A percentile compares a stretch with the other conserved stretches of the same genome.
Evolutionary conservation across 2,797 vertebrate species (phyloP).

Genomic region (Sternarchorhynchus goeldii): DNA sequence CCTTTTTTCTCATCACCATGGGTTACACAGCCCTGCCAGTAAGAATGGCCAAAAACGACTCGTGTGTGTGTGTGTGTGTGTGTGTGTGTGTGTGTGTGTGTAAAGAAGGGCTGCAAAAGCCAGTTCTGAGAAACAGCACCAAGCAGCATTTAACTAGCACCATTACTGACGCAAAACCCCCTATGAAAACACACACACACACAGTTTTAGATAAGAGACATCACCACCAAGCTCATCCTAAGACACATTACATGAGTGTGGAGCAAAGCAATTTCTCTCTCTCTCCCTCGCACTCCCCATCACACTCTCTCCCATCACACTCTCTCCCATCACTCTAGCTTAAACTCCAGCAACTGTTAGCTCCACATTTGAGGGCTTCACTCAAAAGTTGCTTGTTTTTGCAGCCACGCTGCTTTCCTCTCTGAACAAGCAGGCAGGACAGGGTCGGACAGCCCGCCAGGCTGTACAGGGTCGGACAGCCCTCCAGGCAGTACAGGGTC

Average conservation of each 20-base stretch:
- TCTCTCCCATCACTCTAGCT: not conserved
- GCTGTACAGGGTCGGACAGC: conserved; percentile 19
- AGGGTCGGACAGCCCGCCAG: conserved; percentile 1
- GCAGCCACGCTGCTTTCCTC: not conserved
- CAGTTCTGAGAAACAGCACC: conserved; percentile 63
- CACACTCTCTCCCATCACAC: too few relatives aligned
- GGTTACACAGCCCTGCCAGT: conserved; percentile 70
- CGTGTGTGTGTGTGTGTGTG: conserved; percentile 34
- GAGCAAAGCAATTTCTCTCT: not conserved
- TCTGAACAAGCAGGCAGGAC: conserved; percentile 33
- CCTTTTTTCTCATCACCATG: conserved; percentile 65
- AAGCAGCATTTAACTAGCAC: conserved; percentile 61
- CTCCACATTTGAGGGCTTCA: conserved; percentile 34
- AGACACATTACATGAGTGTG: not conserved
- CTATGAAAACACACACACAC: conserved; percentile 24
- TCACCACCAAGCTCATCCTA: conserved; percentile 12
- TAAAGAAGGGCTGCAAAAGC: conserved; percentile 32
- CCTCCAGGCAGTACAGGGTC: too few relatives aligned
- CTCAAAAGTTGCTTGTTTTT: not conserved
- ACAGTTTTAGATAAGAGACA: conserved; percentile 19
- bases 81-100: conserved; percentile 12
- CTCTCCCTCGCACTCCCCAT: too few relatives aligned
- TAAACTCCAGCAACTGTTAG: conserved; percentile 15
- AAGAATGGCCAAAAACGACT: conserved; percentile 73
- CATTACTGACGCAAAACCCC: conserved; percentile 61